Evolutionary conservation across 1,140 invertebrate species (phyloP).

Genomic region (Araneus ventricosus): DNA sequence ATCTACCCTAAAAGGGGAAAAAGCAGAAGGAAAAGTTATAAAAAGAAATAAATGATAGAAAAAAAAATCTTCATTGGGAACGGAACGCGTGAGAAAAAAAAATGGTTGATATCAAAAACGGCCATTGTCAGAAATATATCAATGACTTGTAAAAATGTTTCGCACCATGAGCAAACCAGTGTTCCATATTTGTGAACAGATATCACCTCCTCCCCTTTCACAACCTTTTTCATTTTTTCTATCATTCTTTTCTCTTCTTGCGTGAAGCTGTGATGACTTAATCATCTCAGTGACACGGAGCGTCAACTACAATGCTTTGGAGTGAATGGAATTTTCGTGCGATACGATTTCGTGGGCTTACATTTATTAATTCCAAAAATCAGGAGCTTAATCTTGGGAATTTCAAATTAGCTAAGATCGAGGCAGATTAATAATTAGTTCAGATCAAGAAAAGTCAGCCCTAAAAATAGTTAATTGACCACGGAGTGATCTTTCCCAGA

Average conservation of each 20-base stretch:
- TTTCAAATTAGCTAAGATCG: too few species aligned
- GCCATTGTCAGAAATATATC: slow-evolving; percentile 19
- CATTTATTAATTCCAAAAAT: too few species aligned
- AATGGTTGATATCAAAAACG: slow-evolving; percentile 7
- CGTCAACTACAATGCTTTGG: not conserved
- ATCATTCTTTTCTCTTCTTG: not conserved
- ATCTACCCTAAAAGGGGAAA: not conserved
- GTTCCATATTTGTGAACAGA: slow-evolving; percentile 32
- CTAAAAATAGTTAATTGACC: too few species aligned
- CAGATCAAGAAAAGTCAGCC: too few species aligned
- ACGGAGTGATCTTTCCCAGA: too few species aligned
- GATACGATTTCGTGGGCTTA: not conserved
- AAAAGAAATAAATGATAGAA: not conserved
- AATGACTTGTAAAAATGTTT: slow-evolving; percentile 24
- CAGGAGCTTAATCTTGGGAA: too few species aligned
- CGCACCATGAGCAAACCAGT: slow-evolving; percentile 11
- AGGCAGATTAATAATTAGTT: too few species aligned
- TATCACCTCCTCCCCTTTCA: slow-evolving; percentile 20
- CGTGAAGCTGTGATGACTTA: slow-evolving; percentile 38
- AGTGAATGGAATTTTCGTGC: not conserved
- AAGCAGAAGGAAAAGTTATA: not conserved
- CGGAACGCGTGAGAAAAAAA: not conserved
- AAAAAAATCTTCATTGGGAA: slow-evolving; percentile 1
- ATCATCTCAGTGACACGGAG: slow-evolving; percentile 16
- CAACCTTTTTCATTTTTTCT: not conserved